These are phyloP conservation scores for Eupleurogrammus muticus DNA, from an alignment of 2,797 vertebrate genomes.

Conservation along the genomic window DNA sequence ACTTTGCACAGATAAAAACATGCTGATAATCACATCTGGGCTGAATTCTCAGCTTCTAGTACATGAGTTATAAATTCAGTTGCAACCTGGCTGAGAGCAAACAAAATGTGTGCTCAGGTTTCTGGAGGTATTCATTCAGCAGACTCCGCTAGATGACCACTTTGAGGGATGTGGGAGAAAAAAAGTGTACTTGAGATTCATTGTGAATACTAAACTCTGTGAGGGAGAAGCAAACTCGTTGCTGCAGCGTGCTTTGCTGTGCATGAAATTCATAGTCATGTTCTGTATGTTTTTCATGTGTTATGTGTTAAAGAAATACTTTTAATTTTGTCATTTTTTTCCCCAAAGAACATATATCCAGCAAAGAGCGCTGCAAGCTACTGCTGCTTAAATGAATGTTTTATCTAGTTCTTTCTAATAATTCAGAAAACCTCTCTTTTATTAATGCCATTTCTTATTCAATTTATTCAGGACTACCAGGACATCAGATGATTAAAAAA, in stretches of 20 bases:
- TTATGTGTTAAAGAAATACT: too few species aligned
- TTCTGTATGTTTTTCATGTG: not conserved
- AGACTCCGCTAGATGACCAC: not conserved
- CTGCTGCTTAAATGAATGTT: slow-evolving; percentile 1
- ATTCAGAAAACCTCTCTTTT: not conserved
- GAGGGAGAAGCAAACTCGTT: not conserved
- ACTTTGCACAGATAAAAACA: not conserved
- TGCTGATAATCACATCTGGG: not conserved
- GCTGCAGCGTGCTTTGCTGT: too few species aligned
- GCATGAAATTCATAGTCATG: not conserved
- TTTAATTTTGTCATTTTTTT: slow-evolving; percentile 4
- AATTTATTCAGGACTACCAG: slow-evolving; percentile 22
- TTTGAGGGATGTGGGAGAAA: not conserved
- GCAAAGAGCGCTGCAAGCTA: not conserved
- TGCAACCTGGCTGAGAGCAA: not conserved
- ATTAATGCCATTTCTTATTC: slow-evolving; percentile 28
- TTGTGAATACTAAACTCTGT: not conserved
- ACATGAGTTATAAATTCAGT: not conserved
- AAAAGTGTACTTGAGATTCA: not conserved
- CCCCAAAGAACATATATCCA: not conserved
- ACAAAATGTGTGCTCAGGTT: not conserved
- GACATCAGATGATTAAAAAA: slow-evolving; percentile 2
- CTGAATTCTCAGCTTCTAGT: not conserved
- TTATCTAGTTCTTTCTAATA: slow-evolving; percentile 15
- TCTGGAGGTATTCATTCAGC: not conserved